Evolutionary conservation across 23 tunicate species (phyloP), one percentile per base, ranked within the genome.

Genomic region (Botrylloides violaceus): DNA sequence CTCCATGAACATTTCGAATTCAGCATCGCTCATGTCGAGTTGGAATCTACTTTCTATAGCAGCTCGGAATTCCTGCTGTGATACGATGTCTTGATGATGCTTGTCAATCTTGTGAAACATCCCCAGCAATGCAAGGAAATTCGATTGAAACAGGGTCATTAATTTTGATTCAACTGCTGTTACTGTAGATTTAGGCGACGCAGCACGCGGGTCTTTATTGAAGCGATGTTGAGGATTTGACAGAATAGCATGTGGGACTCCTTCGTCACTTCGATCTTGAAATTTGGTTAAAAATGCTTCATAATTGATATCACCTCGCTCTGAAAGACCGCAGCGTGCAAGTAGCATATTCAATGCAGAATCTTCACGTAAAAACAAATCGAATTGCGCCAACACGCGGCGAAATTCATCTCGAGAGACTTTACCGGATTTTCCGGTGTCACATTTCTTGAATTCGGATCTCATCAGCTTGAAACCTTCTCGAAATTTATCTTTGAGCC

Each of bases 21-120:
- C 98, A 9, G 81, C 71, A 58, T 92, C 92, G 23, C 47, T 53
- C 83, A 92, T 76, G 76, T 84, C 92, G 4, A 84, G 35, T 62
- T 80, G 83, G 53, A 84, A 84, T 34, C 98, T 75, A 84, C 94
- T 84, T 62, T 93, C 98, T 32, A 93, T 81, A 27, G 93, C 94
- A 3, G 98, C 98, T 34, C 93, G 71, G 77, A 93, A 93, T 53
- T 93, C 98, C 49, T 86, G 93, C 47, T 81, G 92, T 26, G 98
- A 86, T 22, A 93, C 77, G 22, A 85, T 47, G 50, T 93, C 87
- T 66, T 77, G 83, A 34, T 93, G 84, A 30, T 86, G 84, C 58
- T 86, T 86, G 78, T 93, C 98, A 22, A 93, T 64, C 72, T 93
- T 93, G 71, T 93, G 90, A 49, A 93, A 93, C 74, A 76, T 86